Conservation (phyloP, 2,113 vertebrate species). For the Noctilio leporinus region DNA sequence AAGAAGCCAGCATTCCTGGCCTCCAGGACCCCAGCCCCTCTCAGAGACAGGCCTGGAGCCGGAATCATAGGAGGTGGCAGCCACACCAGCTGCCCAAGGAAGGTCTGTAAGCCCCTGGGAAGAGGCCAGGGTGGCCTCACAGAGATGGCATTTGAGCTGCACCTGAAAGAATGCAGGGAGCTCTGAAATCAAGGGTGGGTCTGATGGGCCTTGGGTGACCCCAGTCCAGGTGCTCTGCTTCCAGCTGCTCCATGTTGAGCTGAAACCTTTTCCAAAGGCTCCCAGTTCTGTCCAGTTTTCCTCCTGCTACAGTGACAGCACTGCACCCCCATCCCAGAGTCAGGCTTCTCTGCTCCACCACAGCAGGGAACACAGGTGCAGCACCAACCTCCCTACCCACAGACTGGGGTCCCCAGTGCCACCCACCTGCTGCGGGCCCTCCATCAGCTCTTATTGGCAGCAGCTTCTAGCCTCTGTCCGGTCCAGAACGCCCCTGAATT, state of each 20-base stretch:
- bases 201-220: background rate
- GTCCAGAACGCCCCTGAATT: background rate
- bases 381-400: no score
- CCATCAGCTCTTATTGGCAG: background rate
- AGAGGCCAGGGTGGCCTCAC: background rate
- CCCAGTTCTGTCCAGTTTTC: background rate
- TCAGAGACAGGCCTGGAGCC: background rate
- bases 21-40: background rate
- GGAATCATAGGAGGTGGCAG: background rate
- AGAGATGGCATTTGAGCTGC: background rate
- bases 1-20: background rate
- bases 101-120: no score
- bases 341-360: background rate
- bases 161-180: background rate
- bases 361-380: no score
- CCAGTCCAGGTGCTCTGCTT: background rate
- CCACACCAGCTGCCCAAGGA: background rate
- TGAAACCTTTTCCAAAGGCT: background rate
- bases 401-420: background rate
- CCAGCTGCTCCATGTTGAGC: background rate
- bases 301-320: background rate
- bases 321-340: background rate
- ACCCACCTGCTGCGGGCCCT: background rate
- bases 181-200: background rate
- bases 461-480: background rate